A percentile compares a stretch with the other conserved stretches of the same genome.
These are phyloP conservation scores for Andrena flavipes DNA, from an alignment of 2,888 invertebrate species.

Conservation along the genomic window DNA sequence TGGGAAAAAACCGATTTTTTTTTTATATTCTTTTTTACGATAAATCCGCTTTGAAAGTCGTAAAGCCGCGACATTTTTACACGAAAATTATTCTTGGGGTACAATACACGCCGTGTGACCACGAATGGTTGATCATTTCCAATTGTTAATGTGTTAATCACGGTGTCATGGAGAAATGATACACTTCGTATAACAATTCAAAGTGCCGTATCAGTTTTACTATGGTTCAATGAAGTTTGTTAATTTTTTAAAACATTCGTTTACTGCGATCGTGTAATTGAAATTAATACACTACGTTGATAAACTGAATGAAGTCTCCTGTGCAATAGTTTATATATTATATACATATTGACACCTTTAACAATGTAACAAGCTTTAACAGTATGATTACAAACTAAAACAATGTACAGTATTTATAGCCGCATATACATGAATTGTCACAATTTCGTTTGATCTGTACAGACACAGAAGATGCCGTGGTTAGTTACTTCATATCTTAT, in stretches of 20 bases:
- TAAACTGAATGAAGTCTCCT: conserved; percentile 30
- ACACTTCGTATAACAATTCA: conserved; percentile 3
- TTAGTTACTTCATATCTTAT: conserved; percentile 15
- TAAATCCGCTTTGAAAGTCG: too few species aligned
- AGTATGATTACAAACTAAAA: conserved; percentile 55
- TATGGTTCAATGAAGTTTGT: background rate
- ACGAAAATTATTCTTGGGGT: too few species aligned
- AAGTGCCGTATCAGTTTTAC: background rate
- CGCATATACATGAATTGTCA: conserved; percentile 42
- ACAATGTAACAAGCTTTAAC: conserved; percentile 59
- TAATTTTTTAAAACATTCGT: conserved; percentile 9
- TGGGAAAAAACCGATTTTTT: too few species aligned
- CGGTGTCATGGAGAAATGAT: background rate
- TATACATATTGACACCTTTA: conserved; percentile 66
- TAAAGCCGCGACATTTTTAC: too few species aligned
- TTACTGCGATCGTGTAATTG: conserved; percentile 12
- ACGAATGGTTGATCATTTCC: too few species aligned
- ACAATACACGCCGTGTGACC: too few species aligned
- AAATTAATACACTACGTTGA: conserved; percentile 20
- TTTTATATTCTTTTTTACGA: too few species aligned
- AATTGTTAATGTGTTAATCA: background rate
- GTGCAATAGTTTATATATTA: conserved; percentile 52
- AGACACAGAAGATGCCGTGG: conserved; percentile 21
- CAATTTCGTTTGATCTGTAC: conserved; percentile 33
- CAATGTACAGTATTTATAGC: conserved; percentile 62